Evolutionary conservation across 1,140 invertebrate genomes (phyloP).

Genomic region (Polypedilum pembai): DNA sequence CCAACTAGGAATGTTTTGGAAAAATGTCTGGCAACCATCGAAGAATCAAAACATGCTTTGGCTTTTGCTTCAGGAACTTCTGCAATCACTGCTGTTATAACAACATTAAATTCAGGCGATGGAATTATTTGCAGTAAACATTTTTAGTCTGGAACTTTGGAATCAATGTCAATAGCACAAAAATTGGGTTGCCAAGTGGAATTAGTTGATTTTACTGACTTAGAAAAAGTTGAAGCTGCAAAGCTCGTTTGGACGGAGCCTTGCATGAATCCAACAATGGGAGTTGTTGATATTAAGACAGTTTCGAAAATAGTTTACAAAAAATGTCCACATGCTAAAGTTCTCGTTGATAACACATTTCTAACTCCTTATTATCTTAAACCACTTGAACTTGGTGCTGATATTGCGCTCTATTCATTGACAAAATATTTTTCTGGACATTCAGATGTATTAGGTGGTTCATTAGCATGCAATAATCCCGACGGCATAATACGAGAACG

Average conservation of each 20-base stretch:
- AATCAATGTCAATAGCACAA: constrained; percentile 44
- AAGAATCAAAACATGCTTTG: constrained; percentile 60
- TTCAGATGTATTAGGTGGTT: constrained; percentile 77
- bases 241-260: constrained; percentile 70
- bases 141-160: constrained; percentile 69
- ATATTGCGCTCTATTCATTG: constrained; percentile 69
- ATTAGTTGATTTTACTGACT: constrained; percentile 63
- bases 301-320: constrained; percentile 51
- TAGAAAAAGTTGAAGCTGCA: constrained; percentile 43
- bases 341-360: constrained; percentile 81
- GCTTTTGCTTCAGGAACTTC: constrained; percentile 67
- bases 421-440: constrained; percentile 88
- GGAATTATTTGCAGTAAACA: constrained; percentile 70
- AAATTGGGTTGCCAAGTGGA: constrained; percentile 57
- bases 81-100: constrained; percentile 53
- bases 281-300: constrained; percentile 63
- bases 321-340: constrained; percentile 48
- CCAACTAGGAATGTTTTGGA: constrained; percentile 66
- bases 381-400: constrained; percentile 70
- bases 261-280: constrained; percentile 75
- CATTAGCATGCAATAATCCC: constrained; percentile 53
- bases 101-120: constrained; percentile 61
- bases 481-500: too few relatives aligned
- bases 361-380: constrained; percentile 71
- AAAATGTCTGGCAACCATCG: constrained; percentile 62